Percentiles rank a stretch among this genome's conserved stretches.
Conservation (phyloP, 2,113 vertebrate species). For the Solea solea region DNA sequence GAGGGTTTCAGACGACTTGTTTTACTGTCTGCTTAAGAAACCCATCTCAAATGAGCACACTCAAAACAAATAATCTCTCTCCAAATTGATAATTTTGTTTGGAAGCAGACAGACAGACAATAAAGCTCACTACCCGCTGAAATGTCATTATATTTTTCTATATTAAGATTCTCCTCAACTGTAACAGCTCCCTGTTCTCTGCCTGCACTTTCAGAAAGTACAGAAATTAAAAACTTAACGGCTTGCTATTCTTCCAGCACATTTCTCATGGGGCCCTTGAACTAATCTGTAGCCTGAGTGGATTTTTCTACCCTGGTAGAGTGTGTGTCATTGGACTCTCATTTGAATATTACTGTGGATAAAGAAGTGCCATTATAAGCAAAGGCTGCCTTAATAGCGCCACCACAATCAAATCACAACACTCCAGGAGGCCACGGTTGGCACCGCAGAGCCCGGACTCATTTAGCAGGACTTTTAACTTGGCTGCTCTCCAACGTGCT, state of each 20-base stretch:
- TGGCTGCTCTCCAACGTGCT: conserved; percentile 52
- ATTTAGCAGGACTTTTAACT: conserved; percentile 65
- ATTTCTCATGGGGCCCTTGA: conserved; percentile 65
- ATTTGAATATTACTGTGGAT: conserved; percentile 77
- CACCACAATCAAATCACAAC: conserved; percentile 73
- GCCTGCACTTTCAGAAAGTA: conserved; percentile 43
- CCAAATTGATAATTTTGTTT: conserved; percentile 47
- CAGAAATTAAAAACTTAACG: conserved; percentile 11
- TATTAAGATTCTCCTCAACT: conserved; percentile 34
- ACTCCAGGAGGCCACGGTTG: conserved; percentile 62
- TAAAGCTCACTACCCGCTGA: conserved; percentile 21
- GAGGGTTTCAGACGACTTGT: conserved; percentile 7
- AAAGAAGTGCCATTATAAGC: conserved; percentile 71
- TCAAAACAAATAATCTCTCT: conserved; percentile 46
- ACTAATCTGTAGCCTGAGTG: conserved; percentile 67
- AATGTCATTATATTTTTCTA: conserved; percentile 40
- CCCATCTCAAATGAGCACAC: conserved; percentile 35
- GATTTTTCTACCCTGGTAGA: conserved; percentile 63
- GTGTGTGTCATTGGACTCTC: conserved; percentile 66
- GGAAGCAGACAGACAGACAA: conserved; percentile 17
- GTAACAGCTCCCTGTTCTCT: conserved; percentile 12
- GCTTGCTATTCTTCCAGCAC: not conserved
- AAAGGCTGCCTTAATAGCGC: conserved; percentile 65
- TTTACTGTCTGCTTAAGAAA: conserved; percentile 18
- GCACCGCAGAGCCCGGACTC: conserved; percentile 41